Conservation (phyloP, 2,797 vertebrate species). For the Enteromius thamalakanensis region DNA sequence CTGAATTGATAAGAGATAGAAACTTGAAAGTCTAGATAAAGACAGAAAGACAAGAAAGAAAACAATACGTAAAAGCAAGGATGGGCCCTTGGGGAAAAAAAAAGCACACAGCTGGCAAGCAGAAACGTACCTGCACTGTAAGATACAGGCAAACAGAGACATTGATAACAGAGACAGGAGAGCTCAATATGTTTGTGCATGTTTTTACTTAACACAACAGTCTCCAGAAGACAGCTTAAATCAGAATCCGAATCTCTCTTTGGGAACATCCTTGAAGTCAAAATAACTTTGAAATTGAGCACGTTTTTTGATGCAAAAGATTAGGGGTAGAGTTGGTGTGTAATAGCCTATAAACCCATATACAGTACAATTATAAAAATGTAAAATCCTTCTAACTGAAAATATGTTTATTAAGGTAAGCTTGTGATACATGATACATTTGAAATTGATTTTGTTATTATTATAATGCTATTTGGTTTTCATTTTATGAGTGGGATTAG, state of each 20-base stretch:
- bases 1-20: constrained; percentile 1
- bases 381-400: not conserved
- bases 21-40: not conserved
- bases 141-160: not conserved
- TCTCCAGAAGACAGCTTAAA: not conserved
- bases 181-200: not conserved
- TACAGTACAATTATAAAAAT: not conserved
- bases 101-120: not conserved
- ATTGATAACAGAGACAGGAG: not conserved
- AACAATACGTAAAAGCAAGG: not conserved
- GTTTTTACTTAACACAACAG: not conserved
- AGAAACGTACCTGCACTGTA: not conserved
- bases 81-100: not conserved
- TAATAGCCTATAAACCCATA: not conserved
- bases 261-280: constrained; percentile 2
- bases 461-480: not conserved
- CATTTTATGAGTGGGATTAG: not conserved
- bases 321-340: not conserved
- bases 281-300: not conserved
- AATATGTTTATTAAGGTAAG: not conserved
- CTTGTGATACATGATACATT: not conserved
- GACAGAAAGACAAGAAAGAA: not conserved
- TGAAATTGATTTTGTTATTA: not conserved
- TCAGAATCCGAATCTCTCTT: not conserved
- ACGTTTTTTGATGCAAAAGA: not conserved